Percentiles rank a stretch among this genome's conserved stretches.
phyloP scores from a whole-genome alignment of 2,797 vertebrate species.

The Hipposideros larvatus region DNA sequence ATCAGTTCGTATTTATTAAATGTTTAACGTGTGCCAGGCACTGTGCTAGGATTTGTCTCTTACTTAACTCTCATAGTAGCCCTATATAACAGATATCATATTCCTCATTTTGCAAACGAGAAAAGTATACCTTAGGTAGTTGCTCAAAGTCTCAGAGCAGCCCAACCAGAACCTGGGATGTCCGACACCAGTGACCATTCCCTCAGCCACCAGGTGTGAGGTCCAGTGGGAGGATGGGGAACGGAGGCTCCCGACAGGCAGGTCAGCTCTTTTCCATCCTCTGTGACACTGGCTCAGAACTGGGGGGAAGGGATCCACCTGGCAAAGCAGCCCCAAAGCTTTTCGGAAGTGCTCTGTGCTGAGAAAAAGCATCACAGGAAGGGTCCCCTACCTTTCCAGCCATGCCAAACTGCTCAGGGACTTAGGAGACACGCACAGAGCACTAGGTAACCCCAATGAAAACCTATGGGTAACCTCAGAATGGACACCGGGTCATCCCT shows the following conservation, averaged over 20 bases:
- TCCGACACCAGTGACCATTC: background rate
- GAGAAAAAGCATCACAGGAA: background rate
- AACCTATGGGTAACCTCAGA: background rate
- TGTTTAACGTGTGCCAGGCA: background rate
- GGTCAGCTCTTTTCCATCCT: background rate
- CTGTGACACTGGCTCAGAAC: background rate
- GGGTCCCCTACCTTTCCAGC: background rate
- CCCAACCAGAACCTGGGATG: background rate
- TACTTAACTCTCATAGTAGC: background rate
- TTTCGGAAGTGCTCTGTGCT: background rate
- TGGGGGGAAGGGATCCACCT: background rate
- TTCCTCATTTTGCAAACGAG: background rate
- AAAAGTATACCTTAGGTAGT: background rate
- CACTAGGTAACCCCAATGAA: background rate
- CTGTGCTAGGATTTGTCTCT: background rate
- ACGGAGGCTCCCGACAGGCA: background rate
- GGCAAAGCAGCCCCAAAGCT: background rate
- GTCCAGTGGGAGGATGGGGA: background rate
- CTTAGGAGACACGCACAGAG: background rate
- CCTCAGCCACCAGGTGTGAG: background rate
- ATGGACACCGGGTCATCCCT: background rate
- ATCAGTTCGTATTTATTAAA: background rate
- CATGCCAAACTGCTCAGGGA: background rate
- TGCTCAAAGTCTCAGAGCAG: background rate
- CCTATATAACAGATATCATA: background rate